Evolutionary conservation across 2,888 invertebrate species (phyloP), one percentile per base, ranked within the genome.

Genomic region (Pharmacophagus antenor): DNA sequence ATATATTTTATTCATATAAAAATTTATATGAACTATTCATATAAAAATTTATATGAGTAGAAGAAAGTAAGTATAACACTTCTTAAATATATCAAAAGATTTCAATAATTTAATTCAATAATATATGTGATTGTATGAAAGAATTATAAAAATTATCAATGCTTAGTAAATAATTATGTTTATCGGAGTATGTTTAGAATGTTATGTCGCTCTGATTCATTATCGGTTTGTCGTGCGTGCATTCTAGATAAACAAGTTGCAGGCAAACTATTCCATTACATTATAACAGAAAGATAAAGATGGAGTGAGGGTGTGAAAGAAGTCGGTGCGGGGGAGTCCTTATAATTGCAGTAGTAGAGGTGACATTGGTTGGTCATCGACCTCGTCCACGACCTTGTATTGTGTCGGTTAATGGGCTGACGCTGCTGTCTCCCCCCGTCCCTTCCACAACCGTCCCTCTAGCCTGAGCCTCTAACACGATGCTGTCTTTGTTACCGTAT

Each of bases 331-430:
- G 67, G 66, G 64, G 67, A 67, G 65, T 71, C 77, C 74, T 65
- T 81, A 79, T 78, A 70, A 76, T 68, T 78, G 76, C 77, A 79
- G 69, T 72, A 72, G 74, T 80, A 82, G 70, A 87, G 88, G 86
- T 88, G 88, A 88, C 88, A 80, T 87, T 88, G 84, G 65, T 70
- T 77, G 85, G 84, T 74, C 84, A 70, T 74, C 74, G 85, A 85
- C 80, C 84, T 64, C 60, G 58, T 15, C 64, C 64, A 62, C 68
- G 73, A 73, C 75, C 76, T 79, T 78, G 76, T 65, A 58, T 67
- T 76, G 60, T 66, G 66, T 68, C 66, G 66, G 69, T 67, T 72
- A 70, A 70, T 72, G 63, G 70, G 67, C 62, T 62, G 64, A 62
- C 65, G 47, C 27, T 52, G 18, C 46, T 21, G 55, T 37, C 44